Evolutionary conservation across 1,140 invertebrate genomes (phyloP), one percentile per base, ranked within the genome.

Genomic region (Anastrepha ludens): DNA sequence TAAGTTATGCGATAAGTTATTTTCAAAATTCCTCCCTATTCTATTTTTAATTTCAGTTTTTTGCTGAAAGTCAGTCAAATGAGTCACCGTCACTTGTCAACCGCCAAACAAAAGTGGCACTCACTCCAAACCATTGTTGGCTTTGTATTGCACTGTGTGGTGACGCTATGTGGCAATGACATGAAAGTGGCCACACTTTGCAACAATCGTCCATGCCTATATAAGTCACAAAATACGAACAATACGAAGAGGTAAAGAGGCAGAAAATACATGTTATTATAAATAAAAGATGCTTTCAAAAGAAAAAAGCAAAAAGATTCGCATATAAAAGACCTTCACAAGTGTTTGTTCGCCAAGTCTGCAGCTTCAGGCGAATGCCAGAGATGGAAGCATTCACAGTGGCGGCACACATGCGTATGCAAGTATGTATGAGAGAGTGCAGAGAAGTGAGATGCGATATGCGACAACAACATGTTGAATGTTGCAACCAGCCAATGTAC

Each of bases 101-200:
- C 67, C 15, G 39, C 13, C 67, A 74, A 74, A 74, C 67, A 74
- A 74, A 74, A 74, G 67, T 74, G 67, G 67, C 67, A 74, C 41
- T 74, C 67, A 74, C 41, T 74, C 41, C 39, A 74, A 74, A 74
- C 67, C 50, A 81, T 50, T 81, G 74, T 58, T 47, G 41, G 41
- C 74, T 9, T 29, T 81, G 70, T 74, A 8, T 74, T 15, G 70
- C 41, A 15, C 44, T 74, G 47, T 29, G 17, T 55, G 44, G 29
- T 44, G 39, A 47, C 50, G 44, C 67, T 15, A 13, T 74, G 67
- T 74, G 67, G 67, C 67, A 74, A 47, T 74, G 67, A 74, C 67
- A 74, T 11, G 67, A 74, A 74, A 74, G 67, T 41, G 41, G 67
- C 17, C 39, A 41, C 67, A 74, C 41, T 44, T 74, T 47, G 39